Percentiles rank a stretch among this genome's conserved stretches.
phyloP scores from a whole-genome alignment of 2,797 vertebrate genomes.

The Pantherophis alleghaniensis region DNA sequence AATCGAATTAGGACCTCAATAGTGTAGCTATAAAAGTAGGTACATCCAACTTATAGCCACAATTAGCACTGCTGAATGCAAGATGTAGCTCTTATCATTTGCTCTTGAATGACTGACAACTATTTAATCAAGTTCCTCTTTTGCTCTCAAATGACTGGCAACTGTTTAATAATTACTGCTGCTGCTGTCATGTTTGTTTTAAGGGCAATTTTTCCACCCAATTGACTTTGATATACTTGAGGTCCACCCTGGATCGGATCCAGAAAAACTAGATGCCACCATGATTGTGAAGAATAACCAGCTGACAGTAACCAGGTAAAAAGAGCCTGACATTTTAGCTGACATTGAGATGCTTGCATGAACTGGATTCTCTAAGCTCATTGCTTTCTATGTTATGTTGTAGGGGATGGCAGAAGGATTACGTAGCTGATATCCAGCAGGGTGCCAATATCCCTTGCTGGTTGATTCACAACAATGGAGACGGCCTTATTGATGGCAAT shows the following conservation, averaged over 20 bases:
- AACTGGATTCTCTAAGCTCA: not conserved
- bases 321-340: not conserved
- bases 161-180: conserved; percentile 42
- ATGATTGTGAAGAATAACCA: conserved; percentile 79
- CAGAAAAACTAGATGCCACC: conserved; percentile 71
- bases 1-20: not conserved
- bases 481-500: conserved; percentile 79
- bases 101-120: not conserved
- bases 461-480: conserved; percentile 80
- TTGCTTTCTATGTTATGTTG: not conserved
- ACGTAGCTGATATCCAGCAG: conserved; percentile 70
- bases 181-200: conserved; percentile 4
- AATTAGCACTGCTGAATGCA: not conserved
- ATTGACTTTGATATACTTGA: conserved; percentile 77
- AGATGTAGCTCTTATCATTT: not conserved
- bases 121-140: not conserved
- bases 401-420: conserved; percentile 83
- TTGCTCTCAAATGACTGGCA: not conserved
- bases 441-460: conserved; percentile 79
- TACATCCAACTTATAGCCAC: not conserved
- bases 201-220: conserved; percentile 83
- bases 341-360: not conserved
- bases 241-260: conserved; percentile 59
- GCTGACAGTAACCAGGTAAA: conserved; percentile 82
- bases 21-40: not conserved